Percentiles rank a stretch among this genome's conserved stretches.
Evolutionary conservation across 2,888 invertebrate species (phyloP).

Genomic region (Endotricha flammealis): DNA sequence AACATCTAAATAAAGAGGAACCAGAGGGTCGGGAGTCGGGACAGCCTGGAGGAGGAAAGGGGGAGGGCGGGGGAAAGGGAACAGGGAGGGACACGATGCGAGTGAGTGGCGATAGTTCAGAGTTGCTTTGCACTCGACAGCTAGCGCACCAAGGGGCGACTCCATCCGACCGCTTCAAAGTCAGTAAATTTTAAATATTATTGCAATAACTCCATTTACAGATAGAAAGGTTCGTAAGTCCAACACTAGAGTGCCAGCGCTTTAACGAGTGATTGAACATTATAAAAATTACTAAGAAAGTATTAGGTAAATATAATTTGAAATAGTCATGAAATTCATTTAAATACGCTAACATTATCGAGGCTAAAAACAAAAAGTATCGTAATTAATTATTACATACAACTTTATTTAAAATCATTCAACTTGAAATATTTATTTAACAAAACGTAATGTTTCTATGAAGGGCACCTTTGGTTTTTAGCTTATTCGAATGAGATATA

Average conservation of each 20-base stretch:
- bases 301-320: slow-evolving; percentile 77
- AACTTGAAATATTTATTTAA: slow-evolving; percentile 76
- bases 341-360: slow-evolving; percentile 72
- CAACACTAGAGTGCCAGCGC: slow-evolving; percentile 77
- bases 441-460: slow-evolving; percentile 79
- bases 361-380: slow-evolving; percentile 74
- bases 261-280: slow-evolving; percentile 75
- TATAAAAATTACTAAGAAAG: slow-evolving; percentile 74
- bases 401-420: slow-evolving; percentile 73
- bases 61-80: background rate
- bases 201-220: slow-evolving; percentile 58
- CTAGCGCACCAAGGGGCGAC: slow-evolving; percentile 40
- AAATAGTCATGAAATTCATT: slow-evolving; percentile 74
- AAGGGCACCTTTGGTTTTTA: slow-evolving; percentile 93
- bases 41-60: too few relatives aligned
- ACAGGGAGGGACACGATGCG: slow-evolving; percentile 32
- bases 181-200: slow-evolving; percentile 37
- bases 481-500: slow-evolving; percentile 82
- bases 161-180: slow-evolving; percentile 34
- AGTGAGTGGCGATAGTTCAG: slow-evolving; percentile 40
- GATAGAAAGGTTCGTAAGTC: slow-evolving; percentile 64
- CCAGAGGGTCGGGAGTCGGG: slow-evolving; percentile 23
- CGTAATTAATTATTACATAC: slow-evolving; percentile 70
- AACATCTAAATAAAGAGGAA: slow-evolving; percentile 37
- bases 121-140: slow-evolving; percentile 41